Conservation (phyloP, 2,113 vertebrate genomes). For the Dicentrarchus labrax region DNA sequence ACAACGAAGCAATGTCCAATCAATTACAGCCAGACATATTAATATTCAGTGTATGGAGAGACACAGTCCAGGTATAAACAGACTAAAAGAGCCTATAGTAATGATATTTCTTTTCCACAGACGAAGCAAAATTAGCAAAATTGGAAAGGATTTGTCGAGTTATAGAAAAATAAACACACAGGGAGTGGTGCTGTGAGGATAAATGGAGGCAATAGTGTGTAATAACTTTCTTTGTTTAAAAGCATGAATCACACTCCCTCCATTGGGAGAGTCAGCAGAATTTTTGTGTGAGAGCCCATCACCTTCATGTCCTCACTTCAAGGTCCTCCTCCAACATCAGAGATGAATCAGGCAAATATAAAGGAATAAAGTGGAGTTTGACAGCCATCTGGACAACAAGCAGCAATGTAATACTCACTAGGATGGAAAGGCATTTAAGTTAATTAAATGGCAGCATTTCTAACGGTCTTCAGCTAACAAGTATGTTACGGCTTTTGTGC, state of each 20-base stretch:
- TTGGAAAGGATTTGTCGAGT: conserved; percentile 3
- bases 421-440: conserved; percentile 14
- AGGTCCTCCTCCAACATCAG: conserved; percentile 27
- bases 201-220: conserved; percentile 32
- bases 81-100: conserved; percentile 22
- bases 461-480: not conserved
- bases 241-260: conserved; percentile 39
- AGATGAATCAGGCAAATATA: conserved; percentile 39
- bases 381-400: conserved; percentile 43
- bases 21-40: conserved; percentile 32
- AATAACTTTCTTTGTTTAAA: conserved; percentile 44
- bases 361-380: conserved; percentile 39
- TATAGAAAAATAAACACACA: conserved; percentile 8
- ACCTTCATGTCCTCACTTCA: conserved; percentile 22
- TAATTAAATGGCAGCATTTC: conserved; percentile 40
- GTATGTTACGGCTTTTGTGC: not conserved
- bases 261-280: conserved; percentile 24
- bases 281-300: conserved; percentile 17
- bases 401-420: conserved; percentile 4
- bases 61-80: conserved; percentile 34
- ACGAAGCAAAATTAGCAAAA: not conserved
- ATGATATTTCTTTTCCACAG: not conserved
- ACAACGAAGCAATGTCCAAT: conserved; percentile 27
- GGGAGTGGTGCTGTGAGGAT: conserved; percentile 16
- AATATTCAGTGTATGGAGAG: conserved; percentile 31